Percentiles rank a stretch among this genome's conserved stretches.
phyloP scores from a whole-genome alignment of 2,888 invertebrate species.

The Gortyna flavago region DNA sequence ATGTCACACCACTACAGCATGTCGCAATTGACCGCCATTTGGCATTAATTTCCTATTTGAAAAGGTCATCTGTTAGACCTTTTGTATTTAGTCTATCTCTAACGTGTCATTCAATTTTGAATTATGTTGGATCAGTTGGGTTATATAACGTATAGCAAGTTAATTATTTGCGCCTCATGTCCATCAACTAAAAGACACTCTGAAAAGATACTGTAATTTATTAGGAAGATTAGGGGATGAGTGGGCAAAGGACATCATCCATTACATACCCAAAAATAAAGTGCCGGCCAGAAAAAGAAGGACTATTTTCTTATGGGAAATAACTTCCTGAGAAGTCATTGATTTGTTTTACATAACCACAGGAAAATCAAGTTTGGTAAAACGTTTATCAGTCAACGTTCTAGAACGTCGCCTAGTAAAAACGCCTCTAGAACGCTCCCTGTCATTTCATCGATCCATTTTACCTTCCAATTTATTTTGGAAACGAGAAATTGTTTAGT shows the following conservation, averaged over 20 bases:
- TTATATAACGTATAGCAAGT: background rate
- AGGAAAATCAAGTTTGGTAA: background rate
- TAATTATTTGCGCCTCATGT: background rate
- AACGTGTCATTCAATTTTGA: constrained; percentile 19
- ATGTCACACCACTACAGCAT: constrained; percentile 34
- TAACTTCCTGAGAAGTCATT: background rate
- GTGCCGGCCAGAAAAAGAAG: no score
- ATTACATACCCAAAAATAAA: no score
- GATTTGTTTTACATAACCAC: background rate
- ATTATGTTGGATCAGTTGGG: background rate
- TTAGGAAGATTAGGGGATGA: no score
- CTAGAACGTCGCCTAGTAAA: background rate
- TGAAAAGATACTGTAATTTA: background rate
- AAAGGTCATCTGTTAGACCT: constrained; percentile 25
- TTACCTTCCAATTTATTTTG: constrained; percentile 34
- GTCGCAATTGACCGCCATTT: constrained; percentile 40
- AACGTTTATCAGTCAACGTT: background rate
- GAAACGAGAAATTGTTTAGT: constrained; percentile 29
- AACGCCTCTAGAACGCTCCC: background rate
- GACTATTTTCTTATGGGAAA: no score
- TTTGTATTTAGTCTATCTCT: constrained; percentile 12
- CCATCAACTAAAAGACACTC: background rate
- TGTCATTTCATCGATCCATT: constrained; percentile 27
- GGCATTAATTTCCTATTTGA: constrained; percentile 49
- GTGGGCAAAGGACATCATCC: no score